These are phyloP conservation scores for Acromyrmex echinatior DNA, from an alignment of 1,140 invertebrate genomes.

Conservation along the genomic window DNA sequence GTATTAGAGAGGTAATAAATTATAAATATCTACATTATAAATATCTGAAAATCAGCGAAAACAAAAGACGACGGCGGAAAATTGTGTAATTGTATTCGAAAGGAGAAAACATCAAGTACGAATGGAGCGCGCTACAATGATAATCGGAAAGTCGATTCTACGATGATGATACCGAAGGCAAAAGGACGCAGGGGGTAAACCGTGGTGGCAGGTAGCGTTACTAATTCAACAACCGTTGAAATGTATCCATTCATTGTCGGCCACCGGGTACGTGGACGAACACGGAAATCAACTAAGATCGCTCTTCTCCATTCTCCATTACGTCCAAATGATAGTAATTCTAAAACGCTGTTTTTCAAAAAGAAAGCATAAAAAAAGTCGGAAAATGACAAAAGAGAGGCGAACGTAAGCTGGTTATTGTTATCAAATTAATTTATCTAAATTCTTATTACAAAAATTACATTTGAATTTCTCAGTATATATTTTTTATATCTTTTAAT, in stretches of 20 bases:
- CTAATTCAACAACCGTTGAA: slow-evolving; percentile 80
- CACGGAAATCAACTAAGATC: slow-evolving; percentile 57
- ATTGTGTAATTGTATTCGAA: not conserved
- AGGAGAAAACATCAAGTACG: slow-evolving; percentile 29
- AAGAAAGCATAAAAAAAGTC: not conserved
- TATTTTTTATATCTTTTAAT: not conserved
- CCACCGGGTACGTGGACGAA: slow-evolving; percentile 62
- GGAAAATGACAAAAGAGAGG: slow-evolving; percentile 8
- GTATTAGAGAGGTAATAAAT: slow-evolving; percentile 27
- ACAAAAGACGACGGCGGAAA: slow-evolving; percentile 30
- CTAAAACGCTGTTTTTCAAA: not conserved
- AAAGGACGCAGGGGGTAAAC: slow-evolving; percentile 61
- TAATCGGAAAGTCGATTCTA: slow-evolving; percentile 53
- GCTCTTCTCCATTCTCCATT: slow-evolving; percentile 56
- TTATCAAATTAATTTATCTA: slow-evolving; percentile 12
- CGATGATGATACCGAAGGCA: slow-evolving; percentile 27
- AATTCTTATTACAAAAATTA: not conserved
- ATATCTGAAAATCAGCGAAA: slow-evolving; percentile 42
- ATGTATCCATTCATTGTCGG: slow-evolving; percentile 81
- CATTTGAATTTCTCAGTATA: not conserved
- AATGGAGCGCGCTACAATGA: slow-evolving; percentile 3
- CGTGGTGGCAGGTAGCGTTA: slow-evolving; percentile 76
- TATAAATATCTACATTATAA: not conserved
- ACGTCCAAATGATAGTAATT: slow-evolving; percentile 29
- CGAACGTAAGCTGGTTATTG: not conserved